A percentile compares a stretch with the other conserved stretches of the same genome.
Conservation (phyloP, 1,140 invertebrate species). For the Drosophila varians region DNA sequence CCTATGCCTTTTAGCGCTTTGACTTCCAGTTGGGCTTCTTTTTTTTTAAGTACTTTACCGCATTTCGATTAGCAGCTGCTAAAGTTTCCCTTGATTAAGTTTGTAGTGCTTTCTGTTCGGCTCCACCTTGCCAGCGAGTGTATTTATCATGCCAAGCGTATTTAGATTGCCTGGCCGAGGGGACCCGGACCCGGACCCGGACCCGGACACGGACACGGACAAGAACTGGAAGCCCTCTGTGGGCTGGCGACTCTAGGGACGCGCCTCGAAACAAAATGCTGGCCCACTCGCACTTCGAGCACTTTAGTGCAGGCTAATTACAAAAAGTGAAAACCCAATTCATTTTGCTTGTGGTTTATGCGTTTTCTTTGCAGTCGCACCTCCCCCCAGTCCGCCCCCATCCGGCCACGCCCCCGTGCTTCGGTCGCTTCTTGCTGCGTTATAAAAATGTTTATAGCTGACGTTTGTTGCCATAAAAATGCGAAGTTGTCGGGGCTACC, state of each 20-base stretch:
- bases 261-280: neutral
- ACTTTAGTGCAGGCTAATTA: constrained; percentile 67
- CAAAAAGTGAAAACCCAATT: constrained; percentile 78
- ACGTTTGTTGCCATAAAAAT: constrained; percentile 70
- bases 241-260: no score
- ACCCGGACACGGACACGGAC: no score
- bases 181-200: constrained; percentile 1
- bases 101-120: constrained; percentile 2
- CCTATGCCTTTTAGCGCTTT: no score
- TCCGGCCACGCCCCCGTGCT: constrained; percentile 3
- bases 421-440: constrained; percentile 50
- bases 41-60: constrained; percentile 1
- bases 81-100: constrained; percentile 35
- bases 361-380: constrained; percentile 33
- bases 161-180: constrained; percentile 17
- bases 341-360: constrained; percentile 74
- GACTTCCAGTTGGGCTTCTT: no score
- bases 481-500: constrained; percentile 57
- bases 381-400: neutral
- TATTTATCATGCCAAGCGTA: constrained; percentile 51
- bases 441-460: constrained; percentile 73
- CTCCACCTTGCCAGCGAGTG: constrained; percentile 14
- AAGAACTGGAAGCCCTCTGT: no score
- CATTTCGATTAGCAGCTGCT: constrained; percentile 30
- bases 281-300: constrained; percentile 6